Base-by-base conservation (phyloP, 1,140 invertebrate species). In the Pentalonia nigronervosa region DNA sequence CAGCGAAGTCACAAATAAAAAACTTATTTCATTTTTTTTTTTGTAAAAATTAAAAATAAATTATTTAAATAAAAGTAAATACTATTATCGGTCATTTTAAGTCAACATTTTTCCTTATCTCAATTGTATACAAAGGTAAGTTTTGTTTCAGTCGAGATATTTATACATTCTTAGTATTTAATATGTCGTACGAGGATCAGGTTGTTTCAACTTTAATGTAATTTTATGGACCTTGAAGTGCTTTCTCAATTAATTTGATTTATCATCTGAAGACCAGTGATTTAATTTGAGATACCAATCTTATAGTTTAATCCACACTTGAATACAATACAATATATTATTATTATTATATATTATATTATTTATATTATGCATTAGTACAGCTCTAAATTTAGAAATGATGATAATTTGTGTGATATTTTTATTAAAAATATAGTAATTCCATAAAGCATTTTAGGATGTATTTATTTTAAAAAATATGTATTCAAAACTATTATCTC, bases 201-300 rank as follows among this genome's bases (percentile, higher is more conserved):
- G 45, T 41, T 86, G 36, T 86, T 45, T 45, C 83, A 86, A 86
- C 23, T 86, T 86, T 45, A 86, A 86, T 86, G 25, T 45, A 86
- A 86, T 86, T 86, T 86, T 86, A 86, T 86, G 36, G 36, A 86
- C 36, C 36, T 41, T 41, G 11, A 86, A 45, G 41, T 25, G 36
- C 36, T 86, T 86, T 45, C 36, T 86, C 83, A 30, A 83, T 86
- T 86, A 41, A 86, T 41, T 86, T 86, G 23, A 45, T 86, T 86
- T 86, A 23, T 8, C 4, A 45, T 86, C 36, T 45, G 36, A 86
- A 41, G 25, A 86, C 36, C 45, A 86, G 83, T 41, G 36, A 86
- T 45, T 41, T 41, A 86, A 41, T 86, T 41, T 14, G 83, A 41
- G 36, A 86, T 86, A 86, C 83, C 23, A 86, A 45, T 41, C 83